Percentiles rank a stretch among this genome's conserved stretches.
Evolutionary conservation across 1,140 invertebrate genomes (phyloP).

Genomic region (Vollenhovia emeryi): DNA sequence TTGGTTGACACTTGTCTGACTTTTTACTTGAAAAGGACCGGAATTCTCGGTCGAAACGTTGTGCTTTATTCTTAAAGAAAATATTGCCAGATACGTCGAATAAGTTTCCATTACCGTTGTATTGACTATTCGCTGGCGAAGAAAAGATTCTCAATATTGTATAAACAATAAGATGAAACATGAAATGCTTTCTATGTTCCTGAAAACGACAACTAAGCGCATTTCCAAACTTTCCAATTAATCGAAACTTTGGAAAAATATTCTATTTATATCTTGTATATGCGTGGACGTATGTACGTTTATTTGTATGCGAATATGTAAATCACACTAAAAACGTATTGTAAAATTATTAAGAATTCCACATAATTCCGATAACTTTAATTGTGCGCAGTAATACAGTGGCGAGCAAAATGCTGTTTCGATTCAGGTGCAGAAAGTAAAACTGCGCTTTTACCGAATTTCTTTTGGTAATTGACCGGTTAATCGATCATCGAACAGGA

Average conservation of each 20-base stretch:
- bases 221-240: not conserved
- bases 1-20: too few relatives aligned
- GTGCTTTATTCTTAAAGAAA: too few relatives aligned
- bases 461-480: not conserved
- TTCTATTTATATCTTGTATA: not conserved
- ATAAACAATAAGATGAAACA: not conserved
- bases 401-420: not conserved
- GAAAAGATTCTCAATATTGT: too few relatives aligned
- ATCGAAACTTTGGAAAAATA: not conserved
- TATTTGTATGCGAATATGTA: not conserved
- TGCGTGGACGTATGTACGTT: not conserved
- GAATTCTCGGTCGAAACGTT: too few relatives aligned
- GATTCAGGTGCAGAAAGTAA: not conserved
- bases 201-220: not conserved
- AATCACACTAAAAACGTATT: not conserved
- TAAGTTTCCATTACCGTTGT: too few relatives aligned
- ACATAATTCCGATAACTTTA: not conserved
- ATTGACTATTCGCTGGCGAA: too few relatives aligned
- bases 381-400: constrained; percentile 5
- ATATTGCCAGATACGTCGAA: too few relatives aligned
- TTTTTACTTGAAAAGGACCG: too few relatives aligned
- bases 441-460: not conserved
- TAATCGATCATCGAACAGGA: not conserved
- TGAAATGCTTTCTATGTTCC: not conserved
- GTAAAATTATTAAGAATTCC: not conserved